Evolutionary conservation across 2,888 invertebrate species (phyloP), one percentile per base, ranked within the genome.

Genomic region (Athripsodes cinereus): DNA sequence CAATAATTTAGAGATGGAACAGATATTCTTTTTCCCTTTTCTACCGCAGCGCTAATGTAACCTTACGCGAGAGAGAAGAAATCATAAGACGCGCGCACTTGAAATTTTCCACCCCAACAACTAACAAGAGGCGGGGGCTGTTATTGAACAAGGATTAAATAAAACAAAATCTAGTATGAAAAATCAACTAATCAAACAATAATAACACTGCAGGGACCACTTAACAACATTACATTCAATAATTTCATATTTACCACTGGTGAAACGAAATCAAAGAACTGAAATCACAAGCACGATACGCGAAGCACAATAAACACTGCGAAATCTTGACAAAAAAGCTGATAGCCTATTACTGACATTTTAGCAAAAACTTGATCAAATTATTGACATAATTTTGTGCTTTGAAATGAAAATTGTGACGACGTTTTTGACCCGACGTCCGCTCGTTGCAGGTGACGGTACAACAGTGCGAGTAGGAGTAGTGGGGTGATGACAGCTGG

Each of bases 371-470:
- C 13, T n/a, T 40, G 3, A 40, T 3, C 40, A 40, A 40, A 8
- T 2, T 40, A 13, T 40, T 13, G 10, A 26, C 26, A 26, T 26
- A 6, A 10, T 10, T 26, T 6, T 26, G 10, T 26, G 26, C 3
- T 26, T 26, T 26, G 10, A 6, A 26, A 26, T 26, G 3, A 6
- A 26, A 26, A 26, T 26, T 26, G 10, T 6, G 26, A 26, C 26
- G 10, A 26, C n/a, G n/a, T 26, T 26, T 26, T 10, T 3, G 40
- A 52, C 2, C 8, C 34, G 66, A 66, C 72, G 47, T 70, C 69
- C 69, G 69, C 74, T 72, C 74, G 76, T 70, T 69, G 71, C 74
- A 74, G 76, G 40, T 74, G 76, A 76, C 73, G 75, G 75, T 69
- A 69, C 68, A 13, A 40, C n/a, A 40, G 40, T 40, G 10, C 26